Conservation (phyloP, 2,797 vertebrate genomes). For the Phylloscopus collybita region DNA sequence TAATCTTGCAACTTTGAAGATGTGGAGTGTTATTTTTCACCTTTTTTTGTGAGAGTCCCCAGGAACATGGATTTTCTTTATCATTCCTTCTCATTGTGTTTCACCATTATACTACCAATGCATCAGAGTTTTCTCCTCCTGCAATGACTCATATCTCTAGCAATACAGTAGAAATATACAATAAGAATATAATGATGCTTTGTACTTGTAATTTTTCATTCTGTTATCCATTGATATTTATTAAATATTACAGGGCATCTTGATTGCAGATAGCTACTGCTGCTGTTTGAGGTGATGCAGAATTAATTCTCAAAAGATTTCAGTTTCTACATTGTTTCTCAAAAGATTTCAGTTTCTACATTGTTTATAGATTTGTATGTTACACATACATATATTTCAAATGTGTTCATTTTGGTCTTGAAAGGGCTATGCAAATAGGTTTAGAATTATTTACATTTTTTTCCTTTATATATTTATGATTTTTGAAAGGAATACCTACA, state of each 20-base stretch:
- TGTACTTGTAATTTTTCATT: neutral
- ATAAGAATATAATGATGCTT: neutral
- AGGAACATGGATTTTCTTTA: neutral
- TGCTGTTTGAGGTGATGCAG: neutral
- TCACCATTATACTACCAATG: neutral
- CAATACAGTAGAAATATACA: neutral
- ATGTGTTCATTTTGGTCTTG: neutral
- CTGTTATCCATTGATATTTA: neutral
- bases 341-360: neutral
- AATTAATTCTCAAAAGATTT: neutral
- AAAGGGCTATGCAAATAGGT: neutral
- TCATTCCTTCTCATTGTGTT: neutral
- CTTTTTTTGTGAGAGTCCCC: neutral
- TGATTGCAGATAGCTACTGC: neutral
- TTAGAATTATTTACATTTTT: neutral
- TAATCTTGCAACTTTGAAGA: neutral
- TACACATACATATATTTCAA: neutral
- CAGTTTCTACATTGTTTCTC: neutral
- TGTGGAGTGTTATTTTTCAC: neutral
- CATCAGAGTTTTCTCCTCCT: neutral
- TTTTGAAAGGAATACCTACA: neutral
- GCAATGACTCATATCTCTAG: neutral
- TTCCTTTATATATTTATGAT: neutral
- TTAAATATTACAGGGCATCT: neutral
- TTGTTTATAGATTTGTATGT: neutral